phyloP scores from a whole-genome alignment of 2,888 invertebrate genomes.

The Scelioninae gen. 1 region DNA sequence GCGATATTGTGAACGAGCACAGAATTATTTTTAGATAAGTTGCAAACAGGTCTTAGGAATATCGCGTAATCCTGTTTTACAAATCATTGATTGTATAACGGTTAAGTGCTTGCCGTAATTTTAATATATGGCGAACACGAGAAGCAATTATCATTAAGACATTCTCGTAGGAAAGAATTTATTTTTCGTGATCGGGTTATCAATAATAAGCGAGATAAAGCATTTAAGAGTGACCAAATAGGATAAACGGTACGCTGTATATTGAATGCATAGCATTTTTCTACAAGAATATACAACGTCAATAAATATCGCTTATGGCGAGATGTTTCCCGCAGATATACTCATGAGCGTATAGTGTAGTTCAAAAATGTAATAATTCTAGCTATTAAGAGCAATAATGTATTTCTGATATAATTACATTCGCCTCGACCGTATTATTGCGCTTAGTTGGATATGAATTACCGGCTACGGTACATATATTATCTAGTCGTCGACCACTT shows the following conservation, averaged over 20 bases:
- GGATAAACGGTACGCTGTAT: slow-evolving; percentile 34
- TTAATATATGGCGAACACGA: slow-evolving; percentile 29
- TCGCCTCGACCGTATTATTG: slow-evolving; percentile 44
- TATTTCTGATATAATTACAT: slow-evolving; percentile 60
- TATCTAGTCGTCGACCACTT: slow-evolving; percentile 60
- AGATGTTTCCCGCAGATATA: slow-evolving; percentile 47
- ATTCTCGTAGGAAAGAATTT: slow-evolving; percentile 20
- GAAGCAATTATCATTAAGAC: slow-evolving; percentile 52
- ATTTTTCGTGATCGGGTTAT: slow-evolving; percentile 39
- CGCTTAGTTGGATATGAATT: slow-evolving; percentile 45
- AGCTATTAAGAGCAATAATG: slow-evolving; percentile 61
- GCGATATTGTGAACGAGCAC: too few relatives aligned
- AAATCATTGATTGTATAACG: slow-evolving; percentile 58
- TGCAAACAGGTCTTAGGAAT: slow-evolving; percentile 32
- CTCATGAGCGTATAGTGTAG: background rate
- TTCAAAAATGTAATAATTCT: slow-evolving; percentile 55
- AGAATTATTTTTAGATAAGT: slow-evolving; percentile 18
- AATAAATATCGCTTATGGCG: slow-evolving; percentile 45
- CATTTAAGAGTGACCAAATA: slow-evolving; percentile 26
- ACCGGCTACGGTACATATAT: slow-evolving; percentile 59
- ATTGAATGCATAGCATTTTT: slow-evolving; percentile 34
- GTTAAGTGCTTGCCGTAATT: slow-evolving; percentile 37
- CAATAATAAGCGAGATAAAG: slow-evolving; percentile 43
- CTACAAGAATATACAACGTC: slow-evolving; percentile 13
- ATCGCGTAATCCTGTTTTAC: slow-evolving; percentile 49